These are phyloP conservation scores for Agrochola lychnidis DNA, from an alignment of 2,888 invertebrate genomes.

Conservation along the genomic window DNA sequence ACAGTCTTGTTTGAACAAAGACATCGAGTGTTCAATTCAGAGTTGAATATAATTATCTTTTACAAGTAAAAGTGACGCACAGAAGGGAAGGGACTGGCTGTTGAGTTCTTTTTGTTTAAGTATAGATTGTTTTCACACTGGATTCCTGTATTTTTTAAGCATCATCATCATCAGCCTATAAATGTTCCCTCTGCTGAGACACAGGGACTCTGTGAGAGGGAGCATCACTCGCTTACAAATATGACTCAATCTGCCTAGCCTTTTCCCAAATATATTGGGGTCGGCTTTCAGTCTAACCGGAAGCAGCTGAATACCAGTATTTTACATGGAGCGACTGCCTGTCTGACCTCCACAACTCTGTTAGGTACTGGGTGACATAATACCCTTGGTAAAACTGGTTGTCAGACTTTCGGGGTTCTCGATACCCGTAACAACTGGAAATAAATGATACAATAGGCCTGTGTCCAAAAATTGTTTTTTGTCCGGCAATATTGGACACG, in stretches of 20 bases:
- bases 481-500: no score
- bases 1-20: constrained; percentile 51
- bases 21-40: constrained; percentile 54
- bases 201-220: no score
- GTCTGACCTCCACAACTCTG: not conserved
- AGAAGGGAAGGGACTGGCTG: not conserved
- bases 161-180: no score
- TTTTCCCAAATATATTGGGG: no score
- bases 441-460: no score
- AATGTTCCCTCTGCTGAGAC: no score
- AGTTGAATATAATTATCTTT: constrained; percentile 59
- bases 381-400: not conserved
- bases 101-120: not conserved
- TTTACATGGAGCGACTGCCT: not conserved
- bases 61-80: constrained; percentile 28
- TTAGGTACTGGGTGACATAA: not conserved
- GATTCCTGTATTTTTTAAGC: not conserved
- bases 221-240: not conserved
- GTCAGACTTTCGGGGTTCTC: no score
- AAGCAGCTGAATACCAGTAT: not conserved
- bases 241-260: no score
- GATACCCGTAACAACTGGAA: no score
- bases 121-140: not conserved
- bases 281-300: no score
- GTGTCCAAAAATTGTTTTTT: no score